Conservation (phyloP, 2,888 invertebrate genomes). For the Eilema sororculum region DNA sequence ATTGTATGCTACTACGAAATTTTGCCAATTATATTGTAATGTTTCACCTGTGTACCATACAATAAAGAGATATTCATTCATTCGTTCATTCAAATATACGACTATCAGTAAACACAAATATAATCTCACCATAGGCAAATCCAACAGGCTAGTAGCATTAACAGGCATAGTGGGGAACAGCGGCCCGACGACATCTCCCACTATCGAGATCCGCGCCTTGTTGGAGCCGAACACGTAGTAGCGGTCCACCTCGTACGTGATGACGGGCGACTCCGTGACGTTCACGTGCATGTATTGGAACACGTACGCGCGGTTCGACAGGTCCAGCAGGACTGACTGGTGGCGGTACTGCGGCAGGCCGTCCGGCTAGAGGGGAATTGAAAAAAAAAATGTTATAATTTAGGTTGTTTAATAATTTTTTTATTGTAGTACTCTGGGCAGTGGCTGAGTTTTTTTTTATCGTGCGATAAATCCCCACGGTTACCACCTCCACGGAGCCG, state of each 20-base stretch:
- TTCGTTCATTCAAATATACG: no score
- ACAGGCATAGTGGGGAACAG: constrained; percentile 97
- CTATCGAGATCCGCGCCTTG: constrained; percentile 92
- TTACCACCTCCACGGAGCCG: no score
- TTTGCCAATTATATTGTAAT: no score
- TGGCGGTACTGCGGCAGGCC: constrained; percentile 97
- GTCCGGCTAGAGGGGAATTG: constrained; percentile 89
- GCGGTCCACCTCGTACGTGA: constrained; percentile 93
- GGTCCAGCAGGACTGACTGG: constrained; percentile 96
- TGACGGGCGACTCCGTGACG: constrained; percentile 96
- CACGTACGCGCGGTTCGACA: constrained; percentile 96
- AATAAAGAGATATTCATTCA: no score
- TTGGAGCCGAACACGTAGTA: constrained; percentile 98
- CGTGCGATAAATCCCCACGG: no score
- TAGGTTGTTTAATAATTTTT: no score
- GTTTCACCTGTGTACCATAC: no score
- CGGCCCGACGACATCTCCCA: constrained; percentile 97
- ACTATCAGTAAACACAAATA: not conserved
- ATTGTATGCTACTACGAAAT: no score
- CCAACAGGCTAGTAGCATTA: constrained; percentile 93
- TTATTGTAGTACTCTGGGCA: no score
- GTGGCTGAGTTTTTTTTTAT: no score
- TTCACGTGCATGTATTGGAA: constrained; percentile 98
- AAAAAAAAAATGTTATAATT: no score
- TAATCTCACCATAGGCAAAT: constrained; percentile 91